Base-by-base conservation (phyloP, 2,113 vertebrate genomes). In the Seriola aureovittata region DNA sequence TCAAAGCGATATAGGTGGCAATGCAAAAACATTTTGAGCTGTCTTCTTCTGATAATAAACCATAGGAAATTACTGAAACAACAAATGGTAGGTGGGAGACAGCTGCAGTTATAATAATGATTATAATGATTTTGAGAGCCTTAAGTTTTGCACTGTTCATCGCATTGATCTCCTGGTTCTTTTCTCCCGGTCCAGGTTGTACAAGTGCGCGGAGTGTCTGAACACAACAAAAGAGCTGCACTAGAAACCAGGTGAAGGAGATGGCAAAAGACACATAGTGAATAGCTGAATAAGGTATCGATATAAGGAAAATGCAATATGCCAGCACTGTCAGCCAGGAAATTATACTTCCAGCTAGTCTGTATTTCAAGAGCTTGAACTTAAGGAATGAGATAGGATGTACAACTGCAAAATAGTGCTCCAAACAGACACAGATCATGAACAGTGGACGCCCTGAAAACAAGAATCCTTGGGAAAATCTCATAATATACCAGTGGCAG, bases 361-460 rank as follows among this genome's bases (percentile, higher is more conserved):
- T 74, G 48, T 68, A 57, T 79, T 52, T 62, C 21, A 62, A 40
- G 21, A 36, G 62, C 44, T 73, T 62, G 75, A 29, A 84, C 75
- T 34, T 78, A 36, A 72, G 62, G 54, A 83, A 67, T 32, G 19
- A 54, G 44, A 73, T 44, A 66, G 42, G 68, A 72, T 50, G 17
- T 25, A 58, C 10, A 11, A 67, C 52, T 60, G 66, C 42, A 12
- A 82, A 65, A 60, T 73, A 74, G 29, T 6, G 4, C 25, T 73
- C 69, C 17, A 73, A 29, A 63, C 17, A 54, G 21, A 85, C 4
- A 25, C 11, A 23, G 38, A n/a, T 72, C 19, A 55, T 23, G n/a
- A 77, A 77, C 52, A 66, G 5, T 2, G 77, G 23, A 14, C 0
- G 5, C 25, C 66, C 42, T 34, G 50, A 19, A 46, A 67, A 60